Conservation (phyloP, 2,797 vertebrate species). For the Sarcoramphus papa region DNA sequence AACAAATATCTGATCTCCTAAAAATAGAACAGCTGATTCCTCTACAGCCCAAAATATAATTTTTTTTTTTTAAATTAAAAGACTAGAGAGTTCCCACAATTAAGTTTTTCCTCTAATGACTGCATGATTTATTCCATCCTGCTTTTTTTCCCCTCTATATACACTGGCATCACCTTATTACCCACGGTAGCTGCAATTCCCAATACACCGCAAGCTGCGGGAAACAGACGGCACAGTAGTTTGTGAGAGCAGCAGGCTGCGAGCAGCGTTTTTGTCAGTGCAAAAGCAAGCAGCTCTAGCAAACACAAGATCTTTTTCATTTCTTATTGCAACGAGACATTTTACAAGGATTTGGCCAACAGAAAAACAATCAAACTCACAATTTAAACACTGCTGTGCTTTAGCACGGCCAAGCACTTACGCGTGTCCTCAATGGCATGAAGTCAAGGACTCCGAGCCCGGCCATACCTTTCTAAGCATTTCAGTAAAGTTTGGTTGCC, state of each 20-base stretch:
- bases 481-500: conserved; percentile 5
- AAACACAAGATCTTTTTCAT: not conserved
- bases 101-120: not conserved
- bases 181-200: not conserved
- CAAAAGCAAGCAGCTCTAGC: not conserved
- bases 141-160: not conserved
- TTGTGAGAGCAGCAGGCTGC: conserved; percentile 41
- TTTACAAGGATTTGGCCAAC: not conserved
- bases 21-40: not conserved
- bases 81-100: not conserved
- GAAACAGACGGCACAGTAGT: not conserved
- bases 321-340: conserved; percentile 13
- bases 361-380: not conserved
- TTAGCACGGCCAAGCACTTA: not conserved
- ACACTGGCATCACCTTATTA: conserved; percentile 13
- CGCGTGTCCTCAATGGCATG: not conserved
- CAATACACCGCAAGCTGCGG: not conserved
- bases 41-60: not conserved
- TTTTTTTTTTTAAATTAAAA: not conserved
- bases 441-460: not conserved
- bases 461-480: not conserved
- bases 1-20: not conserved
- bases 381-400: not conserved
- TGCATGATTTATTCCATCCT: not conserved
- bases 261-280: not conserved